A percentile compares a stretch with the other conserved stretches of the same genome.
Evolutionary conservation across 35 echinoderm and acorn worm species (phyloP).

Genomic region (Lytechinus pictus): DNA sequence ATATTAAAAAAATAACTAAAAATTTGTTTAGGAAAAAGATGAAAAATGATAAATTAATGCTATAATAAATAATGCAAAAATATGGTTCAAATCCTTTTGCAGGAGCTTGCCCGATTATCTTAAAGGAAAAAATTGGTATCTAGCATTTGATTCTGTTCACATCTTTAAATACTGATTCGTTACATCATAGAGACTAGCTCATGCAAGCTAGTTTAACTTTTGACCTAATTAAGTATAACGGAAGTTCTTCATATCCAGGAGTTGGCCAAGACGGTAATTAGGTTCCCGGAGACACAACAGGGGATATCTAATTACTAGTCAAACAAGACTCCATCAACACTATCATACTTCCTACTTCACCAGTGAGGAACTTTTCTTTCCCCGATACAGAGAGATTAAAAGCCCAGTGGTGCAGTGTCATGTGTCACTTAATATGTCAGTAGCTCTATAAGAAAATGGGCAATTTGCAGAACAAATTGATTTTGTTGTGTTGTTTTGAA

Average conservation of each 20-base stretch:
- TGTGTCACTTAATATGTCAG: neutral
- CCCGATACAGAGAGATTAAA: neutral
- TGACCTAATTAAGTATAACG: neutral
- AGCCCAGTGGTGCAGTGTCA: neutral
- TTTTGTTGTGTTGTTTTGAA: neutral
- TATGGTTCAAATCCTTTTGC: neutral
- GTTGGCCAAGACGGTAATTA: neutral
- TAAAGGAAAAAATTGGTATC: neutral
- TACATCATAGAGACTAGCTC: neutral
- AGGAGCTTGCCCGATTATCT: neutral
- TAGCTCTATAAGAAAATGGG: neutral
- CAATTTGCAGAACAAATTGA: neutral
- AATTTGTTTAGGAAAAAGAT: neutral
- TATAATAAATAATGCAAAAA: neutral
- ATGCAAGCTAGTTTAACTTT: neutral
- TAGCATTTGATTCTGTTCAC: neutral
- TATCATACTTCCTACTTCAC: neutral
- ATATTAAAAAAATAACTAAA: no score
- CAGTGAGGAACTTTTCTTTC: neutral
- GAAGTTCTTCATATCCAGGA: neutral
- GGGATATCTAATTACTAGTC: constrained; percentile 36
- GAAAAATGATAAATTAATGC: neutral
- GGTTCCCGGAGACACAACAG: constrained; percentile 18
- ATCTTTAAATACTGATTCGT: neutral
- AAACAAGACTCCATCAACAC: constrained; percentile 20